Base-by-base conservation (phyloP, 2,797 vertebrate genomes). In the Gallinago solitaria region DNA sequence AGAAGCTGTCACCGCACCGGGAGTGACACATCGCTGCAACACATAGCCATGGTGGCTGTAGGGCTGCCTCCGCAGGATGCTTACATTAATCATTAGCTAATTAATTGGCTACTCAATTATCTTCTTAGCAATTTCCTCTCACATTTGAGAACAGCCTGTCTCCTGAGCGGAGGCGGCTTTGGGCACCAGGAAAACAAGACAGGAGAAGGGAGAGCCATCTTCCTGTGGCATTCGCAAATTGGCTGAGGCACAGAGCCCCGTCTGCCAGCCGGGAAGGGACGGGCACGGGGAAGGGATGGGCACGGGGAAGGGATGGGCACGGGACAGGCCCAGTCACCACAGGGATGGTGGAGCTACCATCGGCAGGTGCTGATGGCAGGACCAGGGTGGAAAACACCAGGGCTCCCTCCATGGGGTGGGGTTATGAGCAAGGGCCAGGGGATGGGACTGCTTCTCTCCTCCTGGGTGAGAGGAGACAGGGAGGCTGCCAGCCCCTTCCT, bases 21-120 rank as follows among this genome's bases (percentile, higher is more conserved):
- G 79, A 93, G 77, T 90, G 92, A 96, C 67, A 86, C 95, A 96
- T 90, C 9, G 4, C 20, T 6, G 61, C 32, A 83, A 63, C 86
- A 93, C 60, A 37, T 47, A 11, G 90, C 41, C 87, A 9, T 71
- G 75, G 71, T 20, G 51, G 94, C 71, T 64, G 70, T 8, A 3
- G 94, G 54, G 70, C 94, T 89, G 94, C 95, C 95, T 94, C 77
- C 50, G 19, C 96, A 95, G 95, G 91, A 94, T 92, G 92, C 94
- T 92, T n/a, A 18, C 64, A 87, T 92, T 96, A 94, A 95, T 94
- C 91, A 95, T 94, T 94, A 96, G 80, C n/a, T 95, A 90, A 97
- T 97, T 97, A 97, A 96, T 89, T 67, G 87, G 92, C 69, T 78
- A 90, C 83, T 97, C 90, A 94, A 94, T 92, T 93, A 84, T 70